Evolutionary conservation across 2,113 vertebrate species (phyloP).

Genomic region (Aphyosemion australe): DNA sequence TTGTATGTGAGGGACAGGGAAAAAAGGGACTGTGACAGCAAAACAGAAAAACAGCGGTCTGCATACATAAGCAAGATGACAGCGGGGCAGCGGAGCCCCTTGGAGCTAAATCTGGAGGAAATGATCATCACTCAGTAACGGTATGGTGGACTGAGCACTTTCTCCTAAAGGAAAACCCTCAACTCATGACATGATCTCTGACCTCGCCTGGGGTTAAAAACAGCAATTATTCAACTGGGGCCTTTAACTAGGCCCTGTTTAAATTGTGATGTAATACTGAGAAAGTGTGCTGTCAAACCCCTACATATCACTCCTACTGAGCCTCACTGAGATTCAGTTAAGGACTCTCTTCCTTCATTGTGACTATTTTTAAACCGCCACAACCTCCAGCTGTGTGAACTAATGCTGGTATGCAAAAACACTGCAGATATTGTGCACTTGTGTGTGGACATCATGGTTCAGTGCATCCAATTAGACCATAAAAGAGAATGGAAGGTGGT

Average conservation of each 20-base stretch:
- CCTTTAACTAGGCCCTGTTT: constrained; percentile 15
- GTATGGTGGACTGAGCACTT: neutral
- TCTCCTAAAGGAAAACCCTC: neutral
- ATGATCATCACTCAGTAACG: neutral
- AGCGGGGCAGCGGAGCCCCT: neutral
- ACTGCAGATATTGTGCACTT: constrained; percentile 10
- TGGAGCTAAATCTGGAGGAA: neutral
- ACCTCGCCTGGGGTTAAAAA: constrained; percentile 52
- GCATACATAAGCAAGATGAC: constrained; percentile 21
- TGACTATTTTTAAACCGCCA: neutral
- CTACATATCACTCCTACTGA: constrained; percentile 2
- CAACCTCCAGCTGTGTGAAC: constrained; percentile 6
- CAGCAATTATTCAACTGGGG: constrained; percentile 28
- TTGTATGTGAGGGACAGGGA: neutral
- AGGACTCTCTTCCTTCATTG: neutral
- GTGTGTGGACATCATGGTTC: constrained; percentile 21
- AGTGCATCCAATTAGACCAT: constrained; percentile 33
- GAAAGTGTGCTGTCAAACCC: constrained; percentile 4
- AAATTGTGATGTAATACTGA: constrained; percentile 21
- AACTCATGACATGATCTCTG: constrained; percentile 45
- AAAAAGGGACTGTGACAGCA: neutral
- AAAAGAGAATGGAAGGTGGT: constrained; percentile 6
- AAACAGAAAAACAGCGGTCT: neutral
- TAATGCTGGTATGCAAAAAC: constrained; percentile 4
- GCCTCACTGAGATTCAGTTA: neutral